Evolutionary conservation across 2,888 invertebrate species (phyloP), one percentile per base, ranked within the genome.

Genomic region (Tanytarsus gracilentus): DNA sequence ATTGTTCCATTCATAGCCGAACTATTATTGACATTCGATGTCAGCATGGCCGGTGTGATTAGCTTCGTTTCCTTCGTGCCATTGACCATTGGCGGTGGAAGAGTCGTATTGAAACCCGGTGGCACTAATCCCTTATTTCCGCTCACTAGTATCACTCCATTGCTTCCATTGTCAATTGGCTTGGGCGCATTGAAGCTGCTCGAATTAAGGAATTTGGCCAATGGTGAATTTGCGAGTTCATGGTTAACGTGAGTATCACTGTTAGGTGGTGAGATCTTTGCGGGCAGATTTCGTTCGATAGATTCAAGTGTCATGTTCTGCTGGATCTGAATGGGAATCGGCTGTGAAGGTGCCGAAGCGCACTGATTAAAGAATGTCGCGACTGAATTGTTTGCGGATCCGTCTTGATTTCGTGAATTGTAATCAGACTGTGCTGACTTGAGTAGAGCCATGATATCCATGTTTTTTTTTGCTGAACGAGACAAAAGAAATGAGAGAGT

Each of bases 161-260:
- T 30, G 30, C 18, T 55, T 5, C n/a, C 14, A n/a, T 39, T 36
- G 33, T 53, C 23, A 36, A 8, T 11, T 55, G 26, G 25, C 26
- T 14, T 6, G 9, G 18, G 16, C 14, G 6, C 26, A 39, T 55
- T 55, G 11, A 78, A 75, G 68, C 77, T 76, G 14, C 76, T 72
- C 64, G 77, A 77, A 69, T 73, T 77, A 66, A 81, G 67, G 66
- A 79, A 78, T 62, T 78, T 73, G 21, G 79, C 78, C 68, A 81
- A 69, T 2, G 81, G 81, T 9, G 82, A 81, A 3, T 77, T 70
- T 1, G 75, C 72, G 64, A 64, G 49, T 27, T 64, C 64, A 51
- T 40, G 39, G 7, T 36, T n/a, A 4, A n/a, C n/a, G n/a, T 52
- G 36, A 23, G 18, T 30, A 18, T 8, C 27, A 30, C 16, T 29